These are phyloP conservation scores for Gambusia yucatana DNA, from an alignment of 2,797 vertebrate species.

Conservation along the genomic window DNA sequence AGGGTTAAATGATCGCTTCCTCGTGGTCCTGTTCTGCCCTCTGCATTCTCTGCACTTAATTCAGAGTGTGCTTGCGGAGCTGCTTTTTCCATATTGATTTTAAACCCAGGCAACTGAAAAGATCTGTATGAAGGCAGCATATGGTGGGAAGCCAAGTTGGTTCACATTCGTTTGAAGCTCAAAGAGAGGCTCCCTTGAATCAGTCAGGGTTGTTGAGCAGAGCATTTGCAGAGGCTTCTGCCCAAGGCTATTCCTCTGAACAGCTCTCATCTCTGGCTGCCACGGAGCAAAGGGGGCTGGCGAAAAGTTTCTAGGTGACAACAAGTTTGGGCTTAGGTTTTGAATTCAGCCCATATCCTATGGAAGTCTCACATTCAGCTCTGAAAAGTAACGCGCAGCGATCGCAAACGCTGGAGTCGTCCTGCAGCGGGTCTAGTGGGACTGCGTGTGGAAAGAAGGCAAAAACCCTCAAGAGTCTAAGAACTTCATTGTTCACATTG, in stretches of 20 bases:
- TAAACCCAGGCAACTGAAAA: constrained; percentile 45
- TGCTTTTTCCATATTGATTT: constrained; percentile 57
- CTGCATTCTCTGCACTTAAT: constrained; percentile 29
- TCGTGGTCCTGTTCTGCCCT: constrained; percentile 41
- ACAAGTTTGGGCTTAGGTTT: constrained; percentile 42
- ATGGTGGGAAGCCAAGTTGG: constrained; percentile 65
- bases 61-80: constrained; percentile 45
- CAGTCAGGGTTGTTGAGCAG: constrained; percentile 60
- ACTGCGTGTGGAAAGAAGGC: neutral
- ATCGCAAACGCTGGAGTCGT: neutral
- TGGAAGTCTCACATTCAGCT: constrained; percentile 7
- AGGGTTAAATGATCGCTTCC: constrained; percentile 32
- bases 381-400: neutral
- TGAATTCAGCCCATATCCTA: constrained; percentile 31
- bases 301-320: constrained; percentile 73
- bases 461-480: neutral
- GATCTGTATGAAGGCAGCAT: constrained; percentile 55
- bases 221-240: constrained; percentile 58
- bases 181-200: constrained; percentile 64
- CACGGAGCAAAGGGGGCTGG: constrained; percentile 48
- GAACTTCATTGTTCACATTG: neutral
- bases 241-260: constrained; percentile 74
- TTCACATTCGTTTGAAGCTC: constrained; percentile 72
- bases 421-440: neutral
- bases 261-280: constrained; percentile 66